phyloP scores from a whole-genome alignment of 1,140 invertebrate genomes.

The Gonatopus flavifemur region DNA sequence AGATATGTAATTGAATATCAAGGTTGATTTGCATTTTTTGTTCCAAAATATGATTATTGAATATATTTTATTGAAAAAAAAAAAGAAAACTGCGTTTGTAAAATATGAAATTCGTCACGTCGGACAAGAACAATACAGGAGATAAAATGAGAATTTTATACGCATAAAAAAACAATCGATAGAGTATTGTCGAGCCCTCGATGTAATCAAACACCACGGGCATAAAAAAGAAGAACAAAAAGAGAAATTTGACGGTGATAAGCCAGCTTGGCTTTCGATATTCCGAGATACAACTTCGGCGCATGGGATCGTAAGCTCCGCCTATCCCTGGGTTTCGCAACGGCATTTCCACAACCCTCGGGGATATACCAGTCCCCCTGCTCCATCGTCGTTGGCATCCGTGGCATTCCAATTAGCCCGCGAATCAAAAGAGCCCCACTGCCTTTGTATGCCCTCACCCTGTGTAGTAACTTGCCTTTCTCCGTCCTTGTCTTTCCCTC shows the following conservation, averaged over 20 bases:
- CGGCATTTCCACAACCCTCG: constrained; percentile 44
- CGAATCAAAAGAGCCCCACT: constrained; percentile 58
- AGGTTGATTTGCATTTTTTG: no score
- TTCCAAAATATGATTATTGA: no score
- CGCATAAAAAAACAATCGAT: no score
- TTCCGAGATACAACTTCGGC: constrained; percentile 36
- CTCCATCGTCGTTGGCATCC: constrained; percentile 55
- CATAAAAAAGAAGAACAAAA: no score
- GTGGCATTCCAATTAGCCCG: constrained; percentile 59
- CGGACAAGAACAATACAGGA: no score
- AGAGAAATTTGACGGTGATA: constrained; percentile 29
- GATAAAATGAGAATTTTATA: no score
- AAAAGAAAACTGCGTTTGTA: no score
- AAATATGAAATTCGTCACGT: no score
- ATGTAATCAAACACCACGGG: no score
- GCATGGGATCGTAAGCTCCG: constrained; percentile 48
- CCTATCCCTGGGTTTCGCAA: constrained; percentile 40
- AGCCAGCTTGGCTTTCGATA: constrained; percentile 39
- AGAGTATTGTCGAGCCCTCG: no score
- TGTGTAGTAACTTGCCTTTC: constrained; percentile 23
- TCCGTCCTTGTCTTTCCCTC: constrained; percentile 29
- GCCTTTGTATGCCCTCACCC: constrained; percentile 55
- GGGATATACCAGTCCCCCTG: constrained; percentile 42
- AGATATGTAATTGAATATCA: no score
- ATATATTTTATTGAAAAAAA: no score